phyloP scores from a whole-genome alignment of 1,140 invertebrate species.

The Orchestia grillus region DNA sequence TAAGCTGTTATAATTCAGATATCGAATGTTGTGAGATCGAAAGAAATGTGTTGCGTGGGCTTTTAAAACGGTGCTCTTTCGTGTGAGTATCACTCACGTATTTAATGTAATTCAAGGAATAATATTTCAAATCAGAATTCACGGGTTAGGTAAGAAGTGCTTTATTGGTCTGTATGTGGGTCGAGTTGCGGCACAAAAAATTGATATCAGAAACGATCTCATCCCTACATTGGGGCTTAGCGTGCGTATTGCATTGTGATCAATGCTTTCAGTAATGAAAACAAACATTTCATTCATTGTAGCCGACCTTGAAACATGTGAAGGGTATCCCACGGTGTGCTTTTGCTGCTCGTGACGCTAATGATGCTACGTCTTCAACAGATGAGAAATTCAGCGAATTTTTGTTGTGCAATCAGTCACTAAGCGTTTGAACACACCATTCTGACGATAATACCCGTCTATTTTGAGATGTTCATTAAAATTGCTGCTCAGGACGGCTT shows the following conservation, averaged over 20 bases:
- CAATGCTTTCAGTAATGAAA: background rate
- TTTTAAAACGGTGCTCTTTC: background rate
- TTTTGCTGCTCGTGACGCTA: background rate
- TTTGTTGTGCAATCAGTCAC: background rate
- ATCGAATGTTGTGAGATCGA: background rate
- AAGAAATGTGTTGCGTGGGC: background rate
- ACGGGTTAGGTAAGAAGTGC: background rate
- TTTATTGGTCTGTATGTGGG: background rate
- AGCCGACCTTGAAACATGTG: background rate
- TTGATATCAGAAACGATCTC: background rate
- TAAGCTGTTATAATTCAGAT: background rate
- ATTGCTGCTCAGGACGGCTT: background rate
- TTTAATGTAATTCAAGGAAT: background rate
- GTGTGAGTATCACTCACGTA: background rate
- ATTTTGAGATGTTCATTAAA: background rate
- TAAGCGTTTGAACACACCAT: background rate
- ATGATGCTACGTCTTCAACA: background rate
- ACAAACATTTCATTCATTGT: background rate
- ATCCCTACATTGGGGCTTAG: background rate
- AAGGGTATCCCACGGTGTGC: background rate
- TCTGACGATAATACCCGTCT: background rate
- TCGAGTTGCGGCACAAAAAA: background rate
- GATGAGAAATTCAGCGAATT: background rate
- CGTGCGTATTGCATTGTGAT: background rate
- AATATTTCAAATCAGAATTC: background rate